Conservation (phyloP, 1,140 invertebrate species). For the Brachionus plicatilis region DNA sequence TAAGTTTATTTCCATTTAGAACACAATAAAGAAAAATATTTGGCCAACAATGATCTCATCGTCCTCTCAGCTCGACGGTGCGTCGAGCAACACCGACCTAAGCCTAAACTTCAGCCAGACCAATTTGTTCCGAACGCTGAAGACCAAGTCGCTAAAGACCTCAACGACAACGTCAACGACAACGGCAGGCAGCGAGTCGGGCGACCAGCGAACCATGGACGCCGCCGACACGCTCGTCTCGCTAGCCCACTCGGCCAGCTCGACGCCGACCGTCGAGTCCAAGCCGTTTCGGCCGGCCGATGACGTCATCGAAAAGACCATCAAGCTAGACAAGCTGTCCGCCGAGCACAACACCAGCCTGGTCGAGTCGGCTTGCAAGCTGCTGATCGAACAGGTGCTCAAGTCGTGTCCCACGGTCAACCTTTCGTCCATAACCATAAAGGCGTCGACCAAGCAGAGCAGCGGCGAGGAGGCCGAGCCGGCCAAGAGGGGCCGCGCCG, state of each 20-base stretch:
- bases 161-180: too few species aligned
- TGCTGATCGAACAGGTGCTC: background rate
- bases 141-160: background rate
- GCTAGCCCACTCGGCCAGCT: background rate
- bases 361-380: slow-evolving; percentile 18
- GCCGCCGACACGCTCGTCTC: background rate
- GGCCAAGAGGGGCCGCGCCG: background rate
- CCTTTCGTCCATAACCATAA: background rate
- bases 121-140: background rate
- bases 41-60: background rate
- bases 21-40: background rate
- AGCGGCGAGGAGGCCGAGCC: background rate
- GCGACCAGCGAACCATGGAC: slow-evolving; percentile 14
- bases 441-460: background rate
- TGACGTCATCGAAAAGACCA: background rate
- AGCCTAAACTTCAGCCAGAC: background rate
- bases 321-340: background rate
- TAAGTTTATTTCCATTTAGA: background rate
- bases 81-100: background rate
- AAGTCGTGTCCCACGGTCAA: background rate
- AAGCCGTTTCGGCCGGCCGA: background rate
- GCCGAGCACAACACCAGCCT: background rate
- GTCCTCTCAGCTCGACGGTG: background rate
- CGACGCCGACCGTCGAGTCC: background rate
- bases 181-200: background rate